Evolutionary conservation across 2,797 vertebrate species (phyloP), one percentile per base, ranked within the genome.

Genomic region (Darevskia mixta): DNA sequence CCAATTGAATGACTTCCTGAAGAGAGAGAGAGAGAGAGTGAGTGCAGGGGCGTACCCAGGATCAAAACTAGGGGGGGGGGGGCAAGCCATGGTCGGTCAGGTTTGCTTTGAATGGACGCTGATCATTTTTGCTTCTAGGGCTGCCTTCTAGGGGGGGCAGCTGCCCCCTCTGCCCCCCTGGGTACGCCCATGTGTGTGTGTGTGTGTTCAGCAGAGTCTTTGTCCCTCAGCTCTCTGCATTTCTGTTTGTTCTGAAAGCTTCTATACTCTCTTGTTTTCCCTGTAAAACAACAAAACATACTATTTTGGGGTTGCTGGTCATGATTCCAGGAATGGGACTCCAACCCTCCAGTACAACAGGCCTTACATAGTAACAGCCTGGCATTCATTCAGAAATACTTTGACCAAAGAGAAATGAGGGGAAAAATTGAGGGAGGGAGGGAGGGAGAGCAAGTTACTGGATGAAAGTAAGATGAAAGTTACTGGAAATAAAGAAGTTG

Each of bases 251-350:
- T 93, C 92, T 87, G 93, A 94, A 92, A 77, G 77, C 88, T 94
- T 93, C 93, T 93, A 94, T 94, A 84, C 90, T 89, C 85, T 94
- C 87, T 94, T 92, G 79, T 94, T 95, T 95, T 94, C 86, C 84
- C 87, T 94, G 88, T 94, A 92, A 94, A 94, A 95, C 82, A 95
- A 96, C 93, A 95, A 96, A 95, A 90, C 89, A 91, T 93, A 93
- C 94, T 95, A 95, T 96, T 96, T 95, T 94, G 93, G 94, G 93
- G 95, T 95, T 95, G 93, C 93, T 93, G 95, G 94, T 95, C 94
- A 95, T 94, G 94, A 95, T 96, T 95, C 94, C 93, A 95, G 93
- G 92, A 95, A 94, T 92, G 93, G 91, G 94, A 95, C 95, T 94
- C 95, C 92, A 95, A 93, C 89, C 94, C 93, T 93, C 93, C 92